phyloP scores from a whole-genome alignment of 2,888 invertebrate genomes.

The Ornithoptera alexandrae region DNA sequence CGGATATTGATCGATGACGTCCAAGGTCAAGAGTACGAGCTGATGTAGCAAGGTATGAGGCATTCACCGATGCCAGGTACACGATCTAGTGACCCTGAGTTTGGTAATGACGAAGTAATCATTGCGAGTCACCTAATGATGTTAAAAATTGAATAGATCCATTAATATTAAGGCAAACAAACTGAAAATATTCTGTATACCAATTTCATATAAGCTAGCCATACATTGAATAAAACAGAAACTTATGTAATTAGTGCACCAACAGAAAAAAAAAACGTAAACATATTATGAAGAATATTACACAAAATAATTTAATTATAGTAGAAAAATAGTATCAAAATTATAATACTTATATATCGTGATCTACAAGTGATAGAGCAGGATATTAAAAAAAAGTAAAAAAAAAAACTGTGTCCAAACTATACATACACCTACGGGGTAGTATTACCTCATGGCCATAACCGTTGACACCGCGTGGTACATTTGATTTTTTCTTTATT shows the following conservation, averaged over 20 bases:
- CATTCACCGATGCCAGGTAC: constrained; percentile 42
- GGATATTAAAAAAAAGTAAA: constrained; percentile 40
- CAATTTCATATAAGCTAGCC: neutral
- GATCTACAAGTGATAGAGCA: constrained; percentile 55
- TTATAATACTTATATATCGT: neutral
- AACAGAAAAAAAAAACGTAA: constrained; percentile 7
- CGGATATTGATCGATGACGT: constrained; percentile 62
- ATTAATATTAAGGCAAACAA: constrained; percentile 21
- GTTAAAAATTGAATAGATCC: constrained; percentile 30
- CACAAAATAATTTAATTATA: neutral
- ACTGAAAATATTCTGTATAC: neutral
- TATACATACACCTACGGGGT: constrained; percentile 73
- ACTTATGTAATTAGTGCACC: constrained; percentile 1
- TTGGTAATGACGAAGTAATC: constrained; percentile 38
- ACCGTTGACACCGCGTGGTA: constrained; percentile 97
- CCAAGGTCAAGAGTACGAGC: constrained; percentile 56
- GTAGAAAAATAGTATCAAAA: neutral
- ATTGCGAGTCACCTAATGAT: constrained; percentile 32
- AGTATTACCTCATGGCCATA: constrained; percentile 92
- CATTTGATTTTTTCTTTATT: constrained; percentile 92
- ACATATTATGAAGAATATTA: neutral
- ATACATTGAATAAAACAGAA: neutral
- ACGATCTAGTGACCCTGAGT: constrained; percentile 40
- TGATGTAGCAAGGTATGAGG: constrained; percentile 39
- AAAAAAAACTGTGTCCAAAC: constrained; percentile 39